These are phyloP conservation scores for Helicoverpa armigera DNA, from an alignment of 1,140 invertebrate genomes.

Conservation along the genomic window DNA sequence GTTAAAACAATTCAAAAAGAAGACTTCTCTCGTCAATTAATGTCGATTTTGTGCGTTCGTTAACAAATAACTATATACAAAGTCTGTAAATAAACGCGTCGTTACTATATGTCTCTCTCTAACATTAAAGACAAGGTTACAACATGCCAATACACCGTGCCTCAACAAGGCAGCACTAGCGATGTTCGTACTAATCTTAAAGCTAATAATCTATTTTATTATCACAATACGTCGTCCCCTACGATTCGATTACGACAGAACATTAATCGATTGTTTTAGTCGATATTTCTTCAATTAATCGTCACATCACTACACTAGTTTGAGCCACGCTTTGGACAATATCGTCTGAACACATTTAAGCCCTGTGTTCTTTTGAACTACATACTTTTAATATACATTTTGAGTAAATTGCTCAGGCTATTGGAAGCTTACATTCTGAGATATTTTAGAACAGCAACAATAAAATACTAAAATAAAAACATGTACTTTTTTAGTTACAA, in stretches of 20 bases:
- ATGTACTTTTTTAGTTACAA: neutral
- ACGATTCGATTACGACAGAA: slow-evolving; percentile 45
- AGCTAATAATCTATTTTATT: slow-evolving; percentile 52
- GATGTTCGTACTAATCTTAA: slow-evolving; percentile 44
- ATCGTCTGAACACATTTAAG: slow-evolving; percentile 53
- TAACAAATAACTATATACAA: slow-evolving; percentile 39
- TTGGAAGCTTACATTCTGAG: slow-evolving; percentile 9
- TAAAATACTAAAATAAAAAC: neutral
- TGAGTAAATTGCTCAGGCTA: slow-evolving; percentile 10
- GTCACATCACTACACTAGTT: slow-evolving; percentile 45
- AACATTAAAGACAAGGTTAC: slow-evolving; percentile 27
- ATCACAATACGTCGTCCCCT: slow-evolving; percentile 53
- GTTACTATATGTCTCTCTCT: slow-evolving; percentile 19
- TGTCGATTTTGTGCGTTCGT: slow-evolving; percentile 28
- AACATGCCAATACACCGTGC: slow-evolving; percentile 27
- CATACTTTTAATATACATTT: slow-evolving; percentile 20
- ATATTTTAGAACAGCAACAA: neutral
- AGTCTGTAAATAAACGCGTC: slow-evolving; percentile 41
- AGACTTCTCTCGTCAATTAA: slow-evolving; percentile 25
- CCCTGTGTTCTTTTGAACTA: slow-evolving; percentile 43
- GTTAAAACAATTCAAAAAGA: slow-evolving; percentile 20
- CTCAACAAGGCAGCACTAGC: slow-evolving; percentile 26
- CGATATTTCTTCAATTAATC: slow-evolving; percentile 37
- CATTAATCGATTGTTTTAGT: slow-evolving; percentile 29
- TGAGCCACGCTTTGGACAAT: slow-evolving; percentile 54